Base-by-base conservation (phyloP, 2,113 vertebrate genomes). In the Channa argus region DNA sequence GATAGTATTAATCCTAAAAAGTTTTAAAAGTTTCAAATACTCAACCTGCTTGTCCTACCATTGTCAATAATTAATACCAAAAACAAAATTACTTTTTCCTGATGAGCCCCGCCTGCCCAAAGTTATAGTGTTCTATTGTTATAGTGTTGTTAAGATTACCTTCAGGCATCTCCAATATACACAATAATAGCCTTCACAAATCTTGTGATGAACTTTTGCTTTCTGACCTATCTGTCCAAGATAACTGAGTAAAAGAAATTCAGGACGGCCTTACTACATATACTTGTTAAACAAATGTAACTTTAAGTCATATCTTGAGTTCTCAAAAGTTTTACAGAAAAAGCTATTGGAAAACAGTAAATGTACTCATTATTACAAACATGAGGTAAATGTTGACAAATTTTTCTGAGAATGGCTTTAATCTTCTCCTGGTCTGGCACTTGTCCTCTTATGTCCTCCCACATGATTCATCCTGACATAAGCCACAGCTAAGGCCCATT, bases 401-500 rank as follows among this genome's bases (percentile, higher is more conserved):
- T 79, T 59, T 59, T 65, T 66, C 44, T 47, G 46, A 8, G 11
- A 43, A 55, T 69, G 62, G 14, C 43, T 69, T 15, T 63, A 46
- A 65, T 65, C 52, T 63, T 59, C 50, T 79, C 63, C 41, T 74
- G 49, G 64, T 71, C 62, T 72, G 54, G 76, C 65, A 69, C 64
- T 63, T 68, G 66, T 15, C 56, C 52, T 80, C 39, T 63, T 14
- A 71, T 38, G 49, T 75, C n/a, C 81, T 72, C 82, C 46, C 77
- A 74, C 69, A 76, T 52, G 46, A 59, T 77, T 82, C 72, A 60
- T 47, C 66, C 80, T 87, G 89, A 80, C 94, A 92, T 85, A 90
- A 83, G 86, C 74, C 84, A 86, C 78, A 75, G 73, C 79, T 77
- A 74, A 88, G 80, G 79, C 79, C 89, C 93, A 93, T 94, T 91